A percentile compares a stretch with the other conserved stretches of the same genome.
Conservation (phyloP, 2,888 invertebrate genomes). For the Oscheius sp. region DNA sequence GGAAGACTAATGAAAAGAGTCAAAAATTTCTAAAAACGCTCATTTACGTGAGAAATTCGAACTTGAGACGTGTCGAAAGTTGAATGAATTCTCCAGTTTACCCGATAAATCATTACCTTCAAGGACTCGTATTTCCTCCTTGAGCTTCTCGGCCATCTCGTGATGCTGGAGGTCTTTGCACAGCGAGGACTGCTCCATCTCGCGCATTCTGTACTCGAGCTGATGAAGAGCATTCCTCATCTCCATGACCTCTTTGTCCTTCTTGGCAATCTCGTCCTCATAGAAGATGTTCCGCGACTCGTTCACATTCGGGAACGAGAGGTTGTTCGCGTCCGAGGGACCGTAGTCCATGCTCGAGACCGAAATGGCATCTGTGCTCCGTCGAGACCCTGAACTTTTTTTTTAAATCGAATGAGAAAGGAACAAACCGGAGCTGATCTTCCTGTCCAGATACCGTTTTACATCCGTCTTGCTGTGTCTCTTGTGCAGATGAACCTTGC, state of each 20-base stretch:
- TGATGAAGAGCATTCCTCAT: conserved; percentile 80
- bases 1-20: too few relatives aligned
- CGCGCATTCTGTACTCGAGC: conserved; percentile 77
- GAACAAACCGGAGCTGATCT: conserved; percentile 40
- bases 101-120: conserved; percentile 67
- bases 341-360: conserved; percentile 32
- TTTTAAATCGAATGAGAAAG: not conserved
- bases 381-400: conserved; percentile 24
- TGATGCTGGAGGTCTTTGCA: conserved; percentile 75
- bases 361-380: conserved; percentile 35
- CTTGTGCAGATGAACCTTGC: conserved; percentile 28
- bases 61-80: too few relatives aligned
- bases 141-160: conserved; percentile 78
- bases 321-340: conserved; percentile 24
- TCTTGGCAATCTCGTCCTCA: conserved; percentile 81
- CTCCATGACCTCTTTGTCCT: conserved; percentile 78
- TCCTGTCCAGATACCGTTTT: conserved; percentile 38
- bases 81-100: too few relatives aligned
- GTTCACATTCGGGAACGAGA: conserved; percentile 41
- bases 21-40: too few relatives aligned
- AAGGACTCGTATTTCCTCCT: conserved; percentile 74
- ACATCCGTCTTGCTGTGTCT: conserved; percentile 30
- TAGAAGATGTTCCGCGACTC: conserved; percentile 64
- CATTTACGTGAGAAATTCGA: too few relatives aligned
- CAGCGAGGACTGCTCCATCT: conserved; percentile 75